Conservation (phyloP, 2,113 vertebrate species). For the Bujurquina vittata region DNA sequence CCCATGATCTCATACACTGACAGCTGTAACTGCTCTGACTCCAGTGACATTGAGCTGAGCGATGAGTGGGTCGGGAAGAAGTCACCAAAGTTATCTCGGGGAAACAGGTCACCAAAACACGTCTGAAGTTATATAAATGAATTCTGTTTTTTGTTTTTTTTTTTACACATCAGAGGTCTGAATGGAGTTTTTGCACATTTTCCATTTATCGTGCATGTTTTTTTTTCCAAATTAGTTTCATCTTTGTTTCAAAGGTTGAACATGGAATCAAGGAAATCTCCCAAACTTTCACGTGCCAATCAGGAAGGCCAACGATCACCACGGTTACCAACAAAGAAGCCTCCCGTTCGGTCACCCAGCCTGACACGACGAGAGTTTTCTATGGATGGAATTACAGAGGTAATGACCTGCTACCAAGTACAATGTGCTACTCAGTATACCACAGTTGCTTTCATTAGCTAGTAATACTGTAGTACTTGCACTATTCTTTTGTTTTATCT, state of each 20-base stretch:
- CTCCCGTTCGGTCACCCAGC: slow-evolving; percentile 91
- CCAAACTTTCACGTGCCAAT: slow-evolving; percentile 89
- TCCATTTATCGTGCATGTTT: neutral
- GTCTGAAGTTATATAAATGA: slow-evolving; percentile 45
- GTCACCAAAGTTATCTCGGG: slow-evolving; percentile 93
- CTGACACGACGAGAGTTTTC: slow-evolving; percentile 93
- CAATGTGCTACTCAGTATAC: neutral
- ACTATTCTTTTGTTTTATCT: neutral
- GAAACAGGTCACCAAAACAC: slow-evolving; percentile 91
- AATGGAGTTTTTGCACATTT: neutral
- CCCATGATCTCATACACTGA: slow-evolving; percentile 93
- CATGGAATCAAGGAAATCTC: slow-evolving; percentile 95
- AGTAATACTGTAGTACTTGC: neutral
- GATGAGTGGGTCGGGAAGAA: slow-evolving; percentile 98
- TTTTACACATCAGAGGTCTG: neutral
- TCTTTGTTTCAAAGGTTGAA: slow-evolving; percentile 85
- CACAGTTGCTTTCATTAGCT: neutral
- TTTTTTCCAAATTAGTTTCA: neutral
- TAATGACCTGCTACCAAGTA: slow-evolving; percentile 44
- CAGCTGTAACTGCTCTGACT: slow-evolving; percentile 99
- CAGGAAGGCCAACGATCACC: slow-evolving; percentile 95
- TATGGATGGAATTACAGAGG: slow-evolving; percentile 96
- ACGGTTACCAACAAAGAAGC: slow-evolving; percentile 90
- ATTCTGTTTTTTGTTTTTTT: neutral
- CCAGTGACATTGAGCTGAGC: slow-evolving; percentile 97